These are phyloP conservation scores for Bettongia penicillata DNA, from an alignment of 2,113 vertebrate species.

Conservation along the genomic window DNA sequence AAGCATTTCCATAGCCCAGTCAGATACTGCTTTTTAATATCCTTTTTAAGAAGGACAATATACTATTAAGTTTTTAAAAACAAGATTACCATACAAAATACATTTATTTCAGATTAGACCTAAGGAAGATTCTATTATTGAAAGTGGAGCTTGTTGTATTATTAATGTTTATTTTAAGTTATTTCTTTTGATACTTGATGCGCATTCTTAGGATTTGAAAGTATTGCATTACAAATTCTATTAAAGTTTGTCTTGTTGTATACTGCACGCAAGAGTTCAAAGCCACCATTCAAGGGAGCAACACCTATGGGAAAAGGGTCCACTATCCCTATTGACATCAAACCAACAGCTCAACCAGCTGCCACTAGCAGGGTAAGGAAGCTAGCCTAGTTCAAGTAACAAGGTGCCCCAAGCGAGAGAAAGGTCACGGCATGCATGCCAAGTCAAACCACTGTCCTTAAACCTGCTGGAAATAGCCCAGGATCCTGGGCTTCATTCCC, in stretches of 20 bases:
- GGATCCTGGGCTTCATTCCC: neutral
- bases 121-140: neutral
- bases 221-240: neutral
- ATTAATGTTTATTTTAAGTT: neutral
- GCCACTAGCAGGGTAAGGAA: neutral
- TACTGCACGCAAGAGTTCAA: neutral
- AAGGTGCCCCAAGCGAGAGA: neutral
- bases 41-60: neutral
- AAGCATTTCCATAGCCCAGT: too few species aligned
- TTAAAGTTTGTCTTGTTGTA: neutral
- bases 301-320: neutral
- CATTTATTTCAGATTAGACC: neutral
- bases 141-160: neutral
- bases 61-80: neutral
- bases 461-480: neutral
- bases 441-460: neutral
- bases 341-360: neutral
- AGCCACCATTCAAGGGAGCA: neutral
- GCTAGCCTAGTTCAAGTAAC: neutral
- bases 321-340: neutral
- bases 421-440: neutral
- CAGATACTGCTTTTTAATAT: neutral
- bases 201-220: neutral
- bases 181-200: neutral
- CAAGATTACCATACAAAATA: neutral